These are phyloP conservation scores for Mesoclemmys tuberculata DNA, from an alignment of 2,113 vertebrate species.

Conservation along the genomic window DNA sequence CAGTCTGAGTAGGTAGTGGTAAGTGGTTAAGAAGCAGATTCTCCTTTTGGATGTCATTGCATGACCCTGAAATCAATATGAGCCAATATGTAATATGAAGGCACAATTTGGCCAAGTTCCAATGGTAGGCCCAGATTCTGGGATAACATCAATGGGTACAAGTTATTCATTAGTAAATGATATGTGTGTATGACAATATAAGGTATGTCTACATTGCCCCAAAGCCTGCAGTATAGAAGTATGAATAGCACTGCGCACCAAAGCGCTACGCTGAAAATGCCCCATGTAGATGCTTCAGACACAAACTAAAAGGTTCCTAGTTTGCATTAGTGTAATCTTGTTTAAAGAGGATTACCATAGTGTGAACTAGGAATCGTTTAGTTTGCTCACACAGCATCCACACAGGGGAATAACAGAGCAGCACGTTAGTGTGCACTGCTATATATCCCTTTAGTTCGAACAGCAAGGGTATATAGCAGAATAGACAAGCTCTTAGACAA, in stretches of 20 bases:
- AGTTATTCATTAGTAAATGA: background rate
- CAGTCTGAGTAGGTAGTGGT: rapidly evolving
- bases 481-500: background rate
- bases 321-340: background rate
- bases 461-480: background rate
- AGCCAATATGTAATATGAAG: background rate
- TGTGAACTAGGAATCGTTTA: background rate
- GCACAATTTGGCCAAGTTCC: background rate
- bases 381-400: background rate
- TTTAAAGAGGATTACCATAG: background rate
- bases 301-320: background rate
- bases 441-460: background rate
- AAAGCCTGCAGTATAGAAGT: background rate
- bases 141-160: rapidly evolving
- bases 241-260: background rate
- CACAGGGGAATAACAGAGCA: background rate
- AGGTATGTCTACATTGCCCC: background rate
- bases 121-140: background rate
- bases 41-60: background rate
- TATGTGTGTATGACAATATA: background rate
- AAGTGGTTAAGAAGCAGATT: background rate
- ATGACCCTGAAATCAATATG: background rate
- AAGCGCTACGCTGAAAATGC: background rate
- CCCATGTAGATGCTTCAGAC: background rate
- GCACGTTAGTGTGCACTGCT: background rate